Evolutionary conservation across 2,797 vertebrate genomes (phyloP).

Genomic region (Alauda arvensis): DNA sequence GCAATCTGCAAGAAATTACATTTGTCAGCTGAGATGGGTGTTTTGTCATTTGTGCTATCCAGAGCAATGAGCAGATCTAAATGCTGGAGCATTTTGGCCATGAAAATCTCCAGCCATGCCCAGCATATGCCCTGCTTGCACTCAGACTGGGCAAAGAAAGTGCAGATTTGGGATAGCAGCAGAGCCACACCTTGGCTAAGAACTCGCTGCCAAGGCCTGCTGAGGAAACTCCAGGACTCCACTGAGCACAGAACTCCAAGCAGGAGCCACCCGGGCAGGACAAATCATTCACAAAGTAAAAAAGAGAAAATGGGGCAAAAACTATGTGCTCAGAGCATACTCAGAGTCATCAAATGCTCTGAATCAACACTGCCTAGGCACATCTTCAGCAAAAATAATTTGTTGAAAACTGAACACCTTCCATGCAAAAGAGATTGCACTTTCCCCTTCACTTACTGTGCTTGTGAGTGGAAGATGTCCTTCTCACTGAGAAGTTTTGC

Average conservation of each 20-base stretch:
- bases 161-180: not conserved
- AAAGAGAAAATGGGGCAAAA: not conserved
- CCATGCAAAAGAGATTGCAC: not conserved
- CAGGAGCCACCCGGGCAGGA: not conserved
- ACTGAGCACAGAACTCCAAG: not conserved
- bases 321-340: not conserved
- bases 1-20: not conserved
- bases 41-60: not conserved
- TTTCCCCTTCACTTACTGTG: not conserved
- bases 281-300: not conserved
- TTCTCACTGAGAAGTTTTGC: not conserved
- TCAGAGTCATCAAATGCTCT: not conserved
- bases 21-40: not conserved
- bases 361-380: not conserved
- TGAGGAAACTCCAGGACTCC: not conserved
- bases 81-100: not conserved
- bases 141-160: not conserved
- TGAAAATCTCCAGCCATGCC: not conserved
- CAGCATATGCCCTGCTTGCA: not conserved
- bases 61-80: not conserved
- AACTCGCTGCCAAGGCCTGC: not conserved
- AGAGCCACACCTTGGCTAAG: not conserved
- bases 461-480: not conserved
- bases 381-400: not conserved
- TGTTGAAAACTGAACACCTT: not conserved